Evolutionary conservation across 2,888 invertebrate genomes (phyloP).

Genomic region (Microplitis deprimator): DNA sequence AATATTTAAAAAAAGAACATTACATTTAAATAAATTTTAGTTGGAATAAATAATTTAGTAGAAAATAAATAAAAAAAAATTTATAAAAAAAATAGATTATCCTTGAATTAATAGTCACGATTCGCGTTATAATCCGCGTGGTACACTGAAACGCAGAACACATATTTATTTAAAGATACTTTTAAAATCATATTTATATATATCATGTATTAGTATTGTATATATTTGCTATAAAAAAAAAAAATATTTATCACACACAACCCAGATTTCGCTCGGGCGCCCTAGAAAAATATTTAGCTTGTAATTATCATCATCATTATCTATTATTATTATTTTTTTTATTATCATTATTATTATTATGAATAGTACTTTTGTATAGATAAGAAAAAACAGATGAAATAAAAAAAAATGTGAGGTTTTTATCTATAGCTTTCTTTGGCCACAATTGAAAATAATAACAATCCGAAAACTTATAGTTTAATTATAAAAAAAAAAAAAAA

Average conservation of each 20-base stretch:
- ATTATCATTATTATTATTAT: background rate
- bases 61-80: background rate
- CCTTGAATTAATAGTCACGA: constrained; percentile 32
- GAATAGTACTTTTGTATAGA: background rate
- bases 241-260: background rate
- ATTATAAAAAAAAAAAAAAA: background rate
- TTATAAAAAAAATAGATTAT: background rate
- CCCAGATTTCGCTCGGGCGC: background rate
- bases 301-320: constrained; percentile 15
- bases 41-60: background rate
- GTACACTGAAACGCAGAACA: constrained; percentile 54
- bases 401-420: no score
- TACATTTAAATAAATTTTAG: background rate
- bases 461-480: no score
- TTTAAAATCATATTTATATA: constrained; percentile 9
- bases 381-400: no score
- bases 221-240: background rate
- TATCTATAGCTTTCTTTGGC: no score
- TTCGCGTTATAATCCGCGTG: constrained; percentile 3
- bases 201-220: background rate
- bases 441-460: no score
- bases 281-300: constrained; percentile 2
- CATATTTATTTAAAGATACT: constrained; percentile 41
- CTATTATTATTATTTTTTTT: constrained; percentile 10
- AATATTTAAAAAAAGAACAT: constrained; percentile 9